A percentile compares a stretch with the other conserved stretches of the same genome.
These are phyloP conservation scores for Diarsia rubi DNA, from an alignment of 2,888 invertebrate genomes.

Conservation along the genomic window DNA sequence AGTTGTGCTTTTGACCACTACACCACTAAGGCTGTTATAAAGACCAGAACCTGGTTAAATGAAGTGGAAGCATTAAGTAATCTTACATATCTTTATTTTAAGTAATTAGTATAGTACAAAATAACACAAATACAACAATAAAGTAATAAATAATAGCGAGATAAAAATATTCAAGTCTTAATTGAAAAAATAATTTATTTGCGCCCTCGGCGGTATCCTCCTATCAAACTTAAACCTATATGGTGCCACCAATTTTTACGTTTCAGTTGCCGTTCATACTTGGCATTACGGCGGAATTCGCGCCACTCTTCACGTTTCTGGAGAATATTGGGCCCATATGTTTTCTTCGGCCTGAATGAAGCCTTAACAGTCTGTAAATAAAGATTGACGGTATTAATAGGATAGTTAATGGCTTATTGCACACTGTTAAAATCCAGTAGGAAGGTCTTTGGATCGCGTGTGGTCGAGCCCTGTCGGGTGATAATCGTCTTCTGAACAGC, in stretches of 20 bases:
- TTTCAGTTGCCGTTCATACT: slow-evolving; percentile 78
- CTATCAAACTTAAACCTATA: slow-evolving; percentile 78
- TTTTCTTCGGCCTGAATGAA: slow-evolving; percentile 85
- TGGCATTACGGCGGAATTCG: slow-evolving; percentile 88
- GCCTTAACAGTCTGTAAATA: slow-evolving; percentile 82
- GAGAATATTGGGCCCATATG: slow-evolving; percentile 89
- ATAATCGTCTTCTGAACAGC: not conserved
- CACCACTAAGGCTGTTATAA: not conserved
- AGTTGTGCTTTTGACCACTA: not conserved
- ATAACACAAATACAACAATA: slow-evolving; percentile 3
- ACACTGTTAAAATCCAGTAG: not conserved
- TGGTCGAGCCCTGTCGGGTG: not conserved
- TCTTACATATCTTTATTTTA: slow-evolving; percentile 16
- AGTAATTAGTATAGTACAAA: slow-evolving; percentile 7
- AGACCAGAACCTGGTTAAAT: not conserved
- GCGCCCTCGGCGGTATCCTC: slow-evolving; percentile 77
- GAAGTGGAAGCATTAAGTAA: not conserved
- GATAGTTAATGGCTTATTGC: not conserved
- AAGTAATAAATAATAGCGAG: slow-evolving; percentile 47
- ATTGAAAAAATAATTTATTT: too few species aligned
- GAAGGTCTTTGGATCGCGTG: not conserved
- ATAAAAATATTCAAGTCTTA: slow-evolving; percentile 26
- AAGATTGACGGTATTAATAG: not conserved
- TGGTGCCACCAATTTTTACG: slow-evolving; percentile 85
- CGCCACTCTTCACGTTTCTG: slow-evolving; percentile 90